phyloP scores from a whole-genome alignment of 2,113 vertebrate species.

The Notiomystis cincta region DNA sequence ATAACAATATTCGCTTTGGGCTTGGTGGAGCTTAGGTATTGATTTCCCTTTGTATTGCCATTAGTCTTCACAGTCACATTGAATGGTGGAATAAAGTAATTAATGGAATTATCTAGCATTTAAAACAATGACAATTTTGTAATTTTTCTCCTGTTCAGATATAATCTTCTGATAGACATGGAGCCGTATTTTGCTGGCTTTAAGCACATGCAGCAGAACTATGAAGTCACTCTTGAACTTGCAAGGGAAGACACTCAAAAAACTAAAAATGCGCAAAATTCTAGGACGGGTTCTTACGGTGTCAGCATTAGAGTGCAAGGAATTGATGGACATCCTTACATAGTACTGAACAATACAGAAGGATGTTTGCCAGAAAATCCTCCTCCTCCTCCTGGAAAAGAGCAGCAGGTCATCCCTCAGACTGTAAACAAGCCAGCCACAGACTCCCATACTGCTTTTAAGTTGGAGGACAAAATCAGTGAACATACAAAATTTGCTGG shows the following conservation, averaged over 20 bases:
- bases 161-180: constrained; percentile 71
- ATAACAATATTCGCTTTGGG: not conserved
- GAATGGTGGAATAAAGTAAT: not conserved
- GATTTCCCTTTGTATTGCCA: not conserved
- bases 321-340: constrained; percentile 94
- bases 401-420: constrained; percentile 57
- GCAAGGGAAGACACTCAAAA: constrained; percentile 53
- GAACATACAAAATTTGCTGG: constrained; percentile 63
- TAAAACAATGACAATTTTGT: not conserved
- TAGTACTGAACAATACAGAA: constrained; percentile 93
- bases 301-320: constrained; percentile 97
- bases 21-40: not conserved
- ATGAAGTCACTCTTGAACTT: constrained; percentile 61
- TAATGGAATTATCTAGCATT: not conserved
- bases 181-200: constrained; percentile 84
- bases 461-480: constrained; percentile 46
- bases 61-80: not conserved
- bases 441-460: constrained; percentile 70
- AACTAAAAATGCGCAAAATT: constrained; percentile 60
- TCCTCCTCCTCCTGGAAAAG: constrained; percentile 63
- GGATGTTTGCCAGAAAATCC: constrained; percentile 69
- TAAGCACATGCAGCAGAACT: constrained; percentile 74
- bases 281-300: constrained; percentile 83
- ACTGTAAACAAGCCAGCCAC: constrained; percentile 57
- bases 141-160: constrained; percentile 25